Base-by-base conservation (phyloP, 1,140 invertebrate genomes). In the Trissolcus basalis region DNA sequence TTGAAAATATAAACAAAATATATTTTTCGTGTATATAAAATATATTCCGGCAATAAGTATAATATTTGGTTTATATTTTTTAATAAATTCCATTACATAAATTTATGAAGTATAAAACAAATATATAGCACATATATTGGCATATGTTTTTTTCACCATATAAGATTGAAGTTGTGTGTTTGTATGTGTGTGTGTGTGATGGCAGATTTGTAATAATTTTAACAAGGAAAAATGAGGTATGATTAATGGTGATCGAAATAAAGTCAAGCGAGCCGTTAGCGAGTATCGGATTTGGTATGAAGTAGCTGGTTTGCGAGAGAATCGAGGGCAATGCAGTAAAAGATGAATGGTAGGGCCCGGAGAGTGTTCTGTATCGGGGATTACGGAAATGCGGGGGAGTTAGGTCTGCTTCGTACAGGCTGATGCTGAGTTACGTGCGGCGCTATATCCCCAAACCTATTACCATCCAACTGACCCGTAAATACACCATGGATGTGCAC, bases 361-460 rank as follows among this genome's bases (percentile, higher is more conserved):
- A 15, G 75, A 78, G 67, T 72, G 80, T 82, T 81, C 81, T 83
- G 81, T 60, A 67, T 67, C 45, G 54, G 64, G 82, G 83, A 85
- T 85, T 85, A 85, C 82, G 74, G 81, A 76, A 80, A 83, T 81
- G 76, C 76, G 53, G 63, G 68, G 43, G 73, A 74, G 78, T 74
- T 73, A 80, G 70, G 58, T 78, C 55, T 56, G 79, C 67, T 78
- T 35, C 50, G 77, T 78, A 69, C 68, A 76, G 76, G 59, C 79
- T 84, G 83, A 84, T 83, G 82, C 81, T 85, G 82, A 85, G 81
- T 85, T 85, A 85, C 83, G 83, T 81, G 73, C 81, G 47, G 50
- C 59, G 71, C 75, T 85, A 82, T 83, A 85, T 83, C 83, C 80
- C 82, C 49, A 67, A 72, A 81, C 80, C 82, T 81, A 83, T 82